Percentiles rank a stretch among this genome's conserved stretches.
Conservation (phyloP, 2,888 invertebrate species). For the Phragmatobia fuliginosa region DNA sequence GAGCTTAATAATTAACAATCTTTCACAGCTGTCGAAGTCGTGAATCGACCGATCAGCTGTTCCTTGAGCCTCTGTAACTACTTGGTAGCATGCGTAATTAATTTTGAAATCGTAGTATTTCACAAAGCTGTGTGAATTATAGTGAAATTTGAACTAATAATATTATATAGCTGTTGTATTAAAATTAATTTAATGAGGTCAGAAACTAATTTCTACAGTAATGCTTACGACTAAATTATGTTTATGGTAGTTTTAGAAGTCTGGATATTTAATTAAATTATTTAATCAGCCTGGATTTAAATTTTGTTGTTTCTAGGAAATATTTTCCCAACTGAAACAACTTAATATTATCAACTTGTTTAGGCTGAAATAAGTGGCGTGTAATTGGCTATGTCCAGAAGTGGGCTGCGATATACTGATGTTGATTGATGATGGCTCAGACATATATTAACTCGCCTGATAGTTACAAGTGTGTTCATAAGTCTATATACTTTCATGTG, state of each 20-base stretch:
- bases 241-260: neutral
- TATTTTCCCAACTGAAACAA: neutral
- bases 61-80: conserved; percentile 4
- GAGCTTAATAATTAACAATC: conserved; percentile 2
- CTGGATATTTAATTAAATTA: neutral
- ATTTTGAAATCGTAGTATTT: conserved; percentile 36
- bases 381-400: too few relatives aligned
- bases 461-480: neutral
- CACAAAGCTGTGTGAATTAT: conserved; percentile 26
- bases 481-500: too few relatives aligned
- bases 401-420: too few relatives aligned
- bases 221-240: neutral
- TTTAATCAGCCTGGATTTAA: neutral
- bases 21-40: conserved; percentile 11
- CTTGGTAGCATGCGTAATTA: conserved; percentile 21
- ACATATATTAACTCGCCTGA: neutral
- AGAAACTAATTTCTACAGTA: conserved; percentile 10
- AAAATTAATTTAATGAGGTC: conserved; percentile 29
- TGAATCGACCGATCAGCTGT: conserved; percentile 9
- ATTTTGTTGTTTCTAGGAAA: neutral
- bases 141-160: conserved; percentile 40
- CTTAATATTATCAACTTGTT: neutral
- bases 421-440: too few relatives aligned
- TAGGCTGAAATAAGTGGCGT: too few relatives aligned
- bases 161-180: conserved; percentile 29